phyloP scores from a whole-genome alignment of 2,888 invertebrate species.

The Odontocerum albicorne region DNA sequence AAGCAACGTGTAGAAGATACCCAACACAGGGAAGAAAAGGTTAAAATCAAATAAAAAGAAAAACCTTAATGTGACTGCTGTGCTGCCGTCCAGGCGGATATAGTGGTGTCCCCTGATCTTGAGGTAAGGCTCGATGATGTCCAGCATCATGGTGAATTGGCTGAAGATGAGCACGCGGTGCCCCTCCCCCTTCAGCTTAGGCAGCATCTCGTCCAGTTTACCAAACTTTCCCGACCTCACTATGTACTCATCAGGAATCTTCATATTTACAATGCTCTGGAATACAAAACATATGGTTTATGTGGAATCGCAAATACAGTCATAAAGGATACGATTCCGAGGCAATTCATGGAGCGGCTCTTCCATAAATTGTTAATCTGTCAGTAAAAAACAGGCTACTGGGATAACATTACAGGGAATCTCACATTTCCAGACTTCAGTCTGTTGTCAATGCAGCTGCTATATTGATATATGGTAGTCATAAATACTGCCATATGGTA shows the following conservation, averaged over 20 bases:
- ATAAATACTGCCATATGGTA: no score
- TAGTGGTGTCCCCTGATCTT: conserved; percentile 71
- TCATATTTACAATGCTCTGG: conserved; percentile 63
- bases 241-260: conserved; percentile 70
- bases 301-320: no score
- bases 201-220: conserved; percentile 76
- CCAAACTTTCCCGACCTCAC: conserved; percentile 85
- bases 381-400: no score
- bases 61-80: conserved; percentile 78
- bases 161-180: conserved; percentile 91
- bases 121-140: conserved; percentile 88
- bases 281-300: conserved; percentile 37
- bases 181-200: conserved; percentile 69
- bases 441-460: no score
- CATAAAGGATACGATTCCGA: no score
- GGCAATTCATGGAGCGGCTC: no score
- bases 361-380: no score
- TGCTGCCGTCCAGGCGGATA: conserved; percentile 86
- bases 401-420: no score
- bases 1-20: no score
- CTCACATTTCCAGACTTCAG: no score
- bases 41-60: not conserved
- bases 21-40: no score
- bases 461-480: no score
- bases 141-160: conserved; percentile 95